Evolutionary conservation across 2,888 invertebrate species (phyloP), one percentile per base, ranked within the genome.

Genomic region (Erannis defoliaria): DNA sequence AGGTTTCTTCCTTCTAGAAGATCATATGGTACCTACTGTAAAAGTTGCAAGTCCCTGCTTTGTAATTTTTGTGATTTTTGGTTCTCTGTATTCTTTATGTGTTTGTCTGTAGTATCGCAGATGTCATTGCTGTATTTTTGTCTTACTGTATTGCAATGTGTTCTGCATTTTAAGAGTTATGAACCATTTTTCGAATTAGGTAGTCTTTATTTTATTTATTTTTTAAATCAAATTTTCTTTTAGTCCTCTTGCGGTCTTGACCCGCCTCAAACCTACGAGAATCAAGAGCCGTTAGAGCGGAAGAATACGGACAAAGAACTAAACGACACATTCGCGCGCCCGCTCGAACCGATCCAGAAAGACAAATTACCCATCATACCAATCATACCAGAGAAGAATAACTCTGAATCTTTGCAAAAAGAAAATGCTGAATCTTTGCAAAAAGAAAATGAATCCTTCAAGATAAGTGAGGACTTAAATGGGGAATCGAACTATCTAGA

Each of bases 161-260:
- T 2, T 8, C 26, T 6, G 5, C 4, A 6, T 6, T 26, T 5
- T 26, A 26, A 26, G 3, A 14, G 38, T n/a, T 38, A 1, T n/a
- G 29, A 33, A 12, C 33, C 10, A 8, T 8, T 31, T 31, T 8
- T 31, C 2, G 31, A 10, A 31, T 31, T 8, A n/a, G 31, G 10
- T 8, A 4, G 12, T 8, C 6, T 31, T 31, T 31, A 31, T 8
- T 10, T 31, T 31, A 9, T 31, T 31, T 31, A 10, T 16, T 6
- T 37, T 16, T 18, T 38, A 14, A 16, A 18, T 12, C 5, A 1
- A n/a, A 19, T 19, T 18, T 42, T 49, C 42, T 46, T 33, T 3
- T 80, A 87, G 91, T 85, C 88, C 2, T 88, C 87, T 0, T 92
- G 88, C 73, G 90, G 85, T n/a, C 75, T 90, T 0, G 90, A 92